Evolutionary conservation across 2,113 vertebrate genomes (phyloP).

Genomic region (Lepus americanus): DNA sequence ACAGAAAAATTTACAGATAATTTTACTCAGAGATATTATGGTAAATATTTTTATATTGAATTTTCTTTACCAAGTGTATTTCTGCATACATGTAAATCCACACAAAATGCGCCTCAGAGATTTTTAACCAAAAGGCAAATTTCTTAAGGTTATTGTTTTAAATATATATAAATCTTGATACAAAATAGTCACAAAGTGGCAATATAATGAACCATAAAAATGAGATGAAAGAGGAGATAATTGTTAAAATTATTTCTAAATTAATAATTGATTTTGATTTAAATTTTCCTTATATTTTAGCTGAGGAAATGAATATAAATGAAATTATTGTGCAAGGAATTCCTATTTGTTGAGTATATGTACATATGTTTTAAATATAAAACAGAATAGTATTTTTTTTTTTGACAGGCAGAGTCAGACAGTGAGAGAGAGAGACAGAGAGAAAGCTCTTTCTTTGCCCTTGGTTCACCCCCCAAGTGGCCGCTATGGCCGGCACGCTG

Average conservation of each 20-base stretch:
- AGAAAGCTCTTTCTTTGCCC: too few species aligned
- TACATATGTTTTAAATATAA: not conserved
- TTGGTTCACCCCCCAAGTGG: too few species aligned
- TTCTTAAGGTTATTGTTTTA: constrained; percentile 24
- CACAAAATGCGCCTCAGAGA: not conserved
- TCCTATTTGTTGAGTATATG: not conserved
- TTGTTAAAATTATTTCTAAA: not conserved
- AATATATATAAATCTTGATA: not conserved
- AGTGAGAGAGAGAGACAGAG: too few species aligned
- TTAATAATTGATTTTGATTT: constrained; percentile 33
- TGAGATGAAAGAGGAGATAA: not conserved
- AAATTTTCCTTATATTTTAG: not conserved
- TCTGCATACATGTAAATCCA: not conserved
- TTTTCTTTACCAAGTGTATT: not conserved
- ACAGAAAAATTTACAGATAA: constrained; percentile 78
- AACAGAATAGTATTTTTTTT: not conserved
- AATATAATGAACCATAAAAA: not conserved
- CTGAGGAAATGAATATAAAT: constrained; percentile 10
- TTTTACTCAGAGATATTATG: constrained; percentile 66
- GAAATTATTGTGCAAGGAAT: not conserved
- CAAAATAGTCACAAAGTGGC: not conserved
- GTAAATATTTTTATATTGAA: constrained; percentile 29
- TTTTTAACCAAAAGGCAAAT: not conserved
- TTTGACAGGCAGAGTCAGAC: too few species aligned
- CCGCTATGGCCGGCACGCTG: too few species aligned